phyloP scores from a whole-genome alignment of 2,113 vertebrate genomes.

The Sclerurus mexicanus region DNA sequence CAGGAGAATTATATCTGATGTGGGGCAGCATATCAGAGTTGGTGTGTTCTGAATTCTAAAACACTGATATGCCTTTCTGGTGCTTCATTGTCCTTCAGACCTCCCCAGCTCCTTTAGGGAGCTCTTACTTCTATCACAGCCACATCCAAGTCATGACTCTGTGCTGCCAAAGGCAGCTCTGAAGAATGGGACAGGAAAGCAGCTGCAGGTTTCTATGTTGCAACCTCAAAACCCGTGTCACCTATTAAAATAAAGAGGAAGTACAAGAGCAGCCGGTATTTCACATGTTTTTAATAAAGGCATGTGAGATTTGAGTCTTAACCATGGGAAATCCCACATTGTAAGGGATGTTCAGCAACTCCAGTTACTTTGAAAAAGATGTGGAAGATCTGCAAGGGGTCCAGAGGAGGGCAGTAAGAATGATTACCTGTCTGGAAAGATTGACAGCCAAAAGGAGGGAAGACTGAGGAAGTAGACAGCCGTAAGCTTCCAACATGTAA shows the following conservation, averaged over 20 bases:
- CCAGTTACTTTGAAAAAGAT: background rate
- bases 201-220: background rate
- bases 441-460: background rate
- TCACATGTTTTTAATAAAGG: background rate
- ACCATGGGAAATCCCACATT: conserved; percentile 1
- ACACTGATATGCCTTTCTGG: rapidly evolving
- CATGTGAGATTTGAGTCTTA: conserved; percentile 3
- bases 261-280: background rate
- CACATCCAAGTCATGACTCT: background rate
- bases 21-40: background rate
- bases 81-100: background rate
- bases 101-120: background rate
- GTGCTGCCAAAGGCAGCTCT: background rate
- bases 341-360: background rate
- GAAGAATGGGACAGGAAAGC: background rate
- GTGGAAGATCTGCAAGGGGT: background rate
- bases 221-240: background rate
- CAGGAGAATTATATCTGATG: background rate
- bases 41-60: background rate
- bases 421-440: background rate
- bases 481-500: background rate
- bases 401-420: background rate
- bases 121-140: background rate
- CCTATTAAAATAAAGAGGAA: background rate
- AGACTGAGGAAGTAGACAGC: background rate